phyloP scores from a whole-genome alignment of 1,140 invertebrate species.

The Brachionus sp. region DNA sequence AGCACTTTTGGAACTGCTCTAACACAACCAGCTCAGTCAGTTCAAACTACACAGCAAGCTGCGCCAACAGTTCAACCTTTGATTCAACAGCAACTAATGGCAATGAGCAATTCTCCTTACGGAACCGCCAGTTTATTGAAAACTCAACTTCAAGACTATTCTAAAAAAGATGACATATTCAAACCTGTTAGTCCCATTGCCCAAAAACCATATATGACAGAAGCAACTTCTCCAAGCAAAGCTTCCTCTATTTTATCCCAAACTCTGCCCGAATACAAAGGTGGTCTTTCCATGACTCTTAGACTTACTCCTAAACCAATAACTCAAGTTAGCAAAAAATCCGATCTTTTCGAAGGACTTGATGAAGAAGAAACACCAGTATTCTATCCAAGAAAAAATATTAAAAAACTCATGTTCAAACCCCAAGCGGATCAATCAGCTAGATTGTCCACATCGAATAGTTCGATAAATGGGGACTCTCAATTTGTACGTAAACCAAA shows the following conservation, averaged over 20 bases:
- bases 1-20: constrained; percentile 47
- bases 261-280: not conserved
- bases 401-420: constrained; percentile 39
- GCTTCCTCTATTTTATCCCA: not conserved
- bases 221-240: constrained; percentile 54
- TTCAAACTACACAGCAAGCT: constrained; percentile 47
- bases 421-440: not conserved
- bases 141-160: constrained; percentile 60
- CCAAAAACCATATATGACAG: constrained; percentile 64
- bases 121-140: constrained; percentile 74
- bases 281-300: constrained; percentile 15
- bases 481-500: not conserved
- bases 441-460: not conserved
- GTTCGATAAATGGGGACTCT: constrained; percentile 8
- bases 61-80: constrained; percentile 47
- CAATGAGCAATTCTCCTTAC: constrained; percentile 70
- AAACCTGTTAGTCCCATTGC: constrained; percentile 70
- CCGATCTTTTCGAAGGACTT: constrained; percentile 27
- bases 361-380: constrained; percentile 40
- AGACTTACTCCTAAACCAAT: constrained; percentile 13
- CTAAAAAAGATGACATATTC: constrained; percentile 68
- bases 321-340: constrained; percentile 11
- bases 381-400: constrained; percentile 45
- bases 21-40: constrained; percentile 48
- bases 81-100: constrained; percentile 66